Conservation (phyloP, 2,113 vertebrate species). For the Machaerirhynchus nigripectus region DNA sequence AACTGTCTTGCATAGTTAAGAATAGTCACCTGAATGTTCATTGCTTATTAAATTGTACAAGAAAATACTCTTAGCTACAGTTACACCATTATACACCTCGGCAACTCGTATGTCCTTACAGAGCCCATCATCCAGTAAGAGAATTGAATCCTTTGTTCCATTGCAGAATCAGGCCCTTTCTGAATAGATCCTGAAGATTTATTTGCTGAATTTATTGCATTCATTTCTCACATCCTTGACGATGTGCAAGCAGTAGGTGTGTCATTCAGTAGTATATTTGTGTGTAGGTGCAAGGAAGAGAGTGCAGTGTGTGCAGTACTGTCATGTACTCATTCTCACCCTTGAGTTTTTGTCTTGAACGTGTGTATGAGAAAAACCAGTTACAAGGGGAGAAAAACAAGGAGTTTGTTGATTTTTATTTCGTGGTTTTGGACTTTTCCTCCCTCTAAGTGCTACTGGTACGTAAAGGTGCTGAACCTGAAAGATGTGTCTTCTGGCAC, state of each 20-base stretch:
- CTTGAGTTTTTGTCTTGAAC: neutral
- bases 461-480: neutral
- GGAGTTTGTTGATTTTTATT: neutral
- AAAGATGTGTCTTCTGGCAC: neutral
- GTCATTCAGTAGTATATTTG: fast-evolving
- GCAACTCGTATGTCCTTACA: neutral
- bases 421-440: neutral
- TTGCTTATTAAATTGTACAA: conserved; percentile 18
- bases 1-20: neutral
- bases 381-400: neutral
- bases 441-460: neutral
- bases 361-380: neutral
- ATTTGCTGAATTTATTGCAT: neutral
- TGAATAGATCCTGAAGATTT: neutral
- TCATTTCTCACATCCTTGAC: fast-evolving
- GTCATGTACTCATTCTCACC: neutral
- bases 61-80: neutral
- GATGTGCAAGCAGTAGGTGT: neutral
- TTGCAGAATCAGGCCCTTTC: neutral
- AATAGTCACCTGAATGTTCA: neutral
- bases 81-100: neutral
- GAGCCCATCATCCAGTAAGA: neutral
- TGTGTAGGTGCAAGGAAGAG: neutral
- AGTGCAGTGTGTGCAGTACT: neutral
- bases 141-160: neutral